These are phyloP conservation scores for Terebella lapidaria DNA, from an alignment of 2,888 invertebrate genomes.

Conservation along the genomic window DNA sequence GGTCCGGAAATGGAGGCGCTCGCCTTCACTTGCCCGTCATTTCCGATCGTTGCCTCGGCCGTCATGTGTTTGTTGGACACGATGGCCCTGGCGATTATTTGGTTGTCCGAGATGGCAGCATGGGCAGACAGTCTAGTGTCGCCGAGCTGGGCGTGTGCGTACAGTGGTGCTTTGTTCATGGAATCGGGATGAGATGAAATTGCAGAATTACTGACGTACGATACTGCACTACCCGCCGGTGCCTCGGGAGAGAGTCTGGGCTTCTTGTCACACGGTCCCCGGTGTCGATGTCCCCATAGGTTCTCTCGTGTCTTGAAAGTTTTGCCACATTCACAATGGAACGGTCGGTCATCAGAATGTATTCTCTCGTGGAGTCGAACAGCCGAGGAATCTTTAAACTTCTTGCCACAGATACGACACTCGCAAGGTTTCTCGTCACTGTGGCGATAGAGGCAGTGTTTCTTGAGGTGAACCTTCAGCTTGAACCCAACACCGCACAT, in stretches of 20 bases:
- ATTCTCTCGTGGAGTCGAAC: conserved; percentile 27
- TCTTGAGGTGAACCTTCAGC: conserved; percentile 30
- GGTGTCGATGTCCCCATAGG: conserved; percentile 29
- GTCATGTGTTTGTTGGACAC: conserved; percentile 5
- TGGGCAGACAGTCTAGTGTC: background rate
- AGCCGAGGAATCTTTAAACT: conserved; percentile 28
- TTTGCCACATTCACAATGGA: conserved; percentile 26
- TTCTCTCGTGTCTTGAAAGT: conserved; percentile 29
- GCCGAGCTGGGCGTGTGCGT: background rate
- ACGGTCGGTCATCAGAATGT: conserved; percentile 25
- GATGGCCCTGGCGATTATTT: conserved; percentile 3
- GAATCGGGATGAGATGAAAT: background rate
- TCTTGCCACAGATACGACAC: conserved; percentile 27
- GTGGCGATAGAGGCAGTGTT: conserved; percentile 30
- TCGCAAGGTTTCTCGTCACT: conserved; percentile 27
- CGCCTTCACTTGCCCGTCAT: conserved; percentile 3
- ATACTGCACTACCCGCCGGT: background rate
- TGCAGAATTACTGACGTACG: background rate
- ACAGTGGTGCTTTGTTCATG: background rate
- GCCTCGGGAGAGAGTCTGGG: background rate
- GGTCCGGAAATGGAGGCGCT: conserved; percentile 1
- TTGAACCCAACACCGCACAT: conserved; percentile 27
- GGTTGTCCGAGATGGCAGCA: background rate
- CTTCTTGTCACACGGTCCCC: conserved; percentile 23
- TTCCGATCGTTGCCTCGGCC: conserved; percentile 3